These are phyloP conservation scores for Baryphthengus martii DNA, from an alignment of 2,113 vertebrate genomes.

Conservation along the genomic window DNA sequence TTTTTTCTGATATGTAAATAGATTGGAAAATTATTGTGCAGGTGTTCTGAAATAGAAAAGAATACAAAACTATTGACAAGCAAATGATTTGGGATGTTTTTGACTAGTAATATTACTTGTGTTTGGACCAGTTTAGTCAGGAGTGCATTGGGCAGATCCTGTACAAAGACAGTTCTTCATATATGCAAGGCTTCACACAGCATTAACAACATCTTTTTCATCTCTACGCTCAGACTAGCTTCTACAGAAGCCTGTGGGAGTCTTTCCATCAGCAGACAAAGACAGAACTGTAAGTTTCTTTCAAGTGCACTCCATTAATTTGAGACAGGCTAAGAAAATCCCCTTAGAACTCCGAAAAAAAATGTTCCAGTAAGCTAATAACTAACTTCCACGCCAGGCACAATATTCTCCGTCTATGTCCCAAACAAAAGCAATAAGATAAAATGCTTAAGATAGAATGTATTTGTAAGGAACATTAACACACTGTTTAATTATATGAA, in stretches of 20 bases:
- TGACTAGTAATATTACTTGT: not conserved
- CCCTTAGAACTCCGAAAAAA: not conserved
- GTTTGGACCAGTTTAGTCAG: slow-evolving; percentile 19
- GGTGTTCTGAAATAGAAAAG: not conserved
- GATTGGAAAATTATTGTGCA: not conserved
- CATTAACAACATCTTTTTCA: not conserved
- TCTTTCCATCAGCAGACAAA: not conserved
- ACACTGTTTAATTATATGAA: slow-evolving; percentile 7
- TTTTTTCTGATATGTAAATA: not conserved
- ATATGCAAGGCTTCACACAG: not conserved
- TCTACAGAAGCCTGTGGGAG: not conserved
- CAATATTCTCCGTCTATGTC: not conserved
- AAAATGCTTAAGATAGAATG: not conserved
- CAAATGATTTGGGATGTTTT: not conserved
- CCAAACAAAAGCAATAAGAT: slow-evolving; percentile 1
- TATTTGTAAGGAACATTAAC: not conserved
- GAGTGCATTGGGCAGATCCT: not conserved
- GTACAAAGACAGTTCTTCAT: not conserved
- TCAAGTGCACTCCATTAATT: not conserved
- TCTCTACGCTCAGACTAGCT: not conserved
- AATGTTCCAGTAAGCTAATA: not conserved
- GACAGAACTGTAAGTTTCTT: not conserved
- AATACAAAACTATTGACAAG: not conserved
- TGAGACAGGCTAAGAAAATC: slow-evolving; percentile 41
- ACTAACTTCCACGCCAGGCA: not conserved